Base-by-base conservation (phyloP, 2,797 vertebrate species). In the Crocodylus rhombifer region DNA sequence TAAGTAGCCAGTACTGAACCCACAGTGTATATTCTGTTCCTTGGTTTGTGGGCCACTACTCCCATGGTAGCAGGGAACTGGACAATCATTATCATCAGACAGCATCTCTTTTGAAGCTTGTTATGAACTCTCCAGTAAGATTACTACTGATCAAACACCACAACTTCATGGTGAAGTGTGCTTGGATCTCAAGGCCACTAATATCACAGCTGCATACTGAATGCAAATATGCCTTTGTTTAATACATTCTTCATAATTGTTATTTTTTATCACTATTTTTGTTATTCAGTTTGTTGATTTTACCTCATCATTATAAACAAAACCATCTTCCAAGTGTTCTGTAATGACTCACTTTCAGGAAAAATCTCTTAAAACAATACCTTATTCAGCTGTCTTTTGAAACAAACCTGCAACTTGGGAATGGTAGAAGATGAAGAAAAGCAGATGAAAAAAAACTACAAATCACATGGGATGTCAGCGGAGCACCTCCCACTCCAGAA, bases 401-500 rank as follows among this genome's bases (percentile, higher is more conserved):
- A 91, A 95, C 86, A 96, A 97, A 97, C 93, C 5, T 95, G 91
- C 89, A 94, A 94, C 97, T 96, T 97, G 91, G 91, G 92, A 98
- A 95, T 74, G 83, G 94, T 93, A 96, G 94, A 94, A 96, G 94
- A 98, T 78, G 91, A 90, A 95, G 94, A 91, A 87, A 94, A 87
- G 92, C 92, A 97, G 93, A 95, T 91, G 94, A 94, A 96, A 95
- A 95, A 92, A 95, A 95, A 88, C 77, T 94, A 94, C 80, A 96
- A 94, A 97, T 96, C 96, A 92, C 86, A 90, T 96, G 90, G 93
- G 92, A 96, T 97, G 97, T 97, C 78, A 95, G 95, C 91, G 95
- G 93, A 92, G 94, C 94, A 84, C 95, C 97, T 96, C 95, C 96
- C 96, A 97, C 97, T 96, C 96, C 93, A 97, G 97, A 96, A 97